A percentile compares a stretch with the other conserved stretches of the same genome.
These are phyloP conservation scores for Ennomos quercinarius DNA, from an alignment of 2,888 invertebrate species.

Conservation along the genomic window DNA sequence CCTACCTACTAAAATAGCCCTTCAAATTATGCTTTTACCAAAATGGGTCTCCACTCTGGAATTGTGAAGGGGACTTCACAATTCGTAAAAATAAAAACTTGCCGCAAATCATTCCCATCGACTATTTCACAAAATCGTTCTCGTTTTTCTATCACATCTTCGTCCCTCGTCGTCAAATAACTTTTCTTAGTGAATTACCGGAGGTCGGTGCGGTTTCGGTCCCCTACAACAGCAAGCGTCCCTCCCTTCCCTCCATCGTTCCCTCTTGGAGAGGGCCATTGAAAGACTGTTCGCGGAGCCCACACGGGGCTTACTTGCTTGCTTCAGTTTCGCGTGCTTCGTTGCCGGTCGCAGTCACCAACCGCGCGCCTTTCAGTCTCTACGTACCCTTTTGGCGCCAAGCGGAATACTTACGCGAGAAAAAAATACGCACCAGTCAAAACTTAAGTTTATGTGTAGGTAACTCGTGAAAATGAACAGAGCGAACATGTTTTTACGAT, in stretches of 20 bases:
- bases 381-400: constrained; percentile 69
- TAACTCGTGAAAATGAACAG: constrained; percentile 64
- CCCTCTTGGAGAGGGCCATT: constrained; percentile 82
- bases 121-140: constrained; percentile 54
- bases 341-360: constrained; percentile 71
- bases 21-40: not conserved
- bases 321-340: constrained; percentile 81
- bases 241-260: constrained; percentile 82
- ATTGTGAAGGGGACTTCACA: too few species aligned
- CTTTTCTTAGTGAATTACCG: constrained; percentile 84
- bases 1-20: too few species aligned
- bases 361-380: constrained; percentile 62
- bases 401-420: constrained; percentile 42
- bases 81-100: not conserved
- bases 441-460: constrained; percentile 63
- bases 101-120: constrained; percentile 29
- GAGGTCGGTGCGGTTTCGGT: constrained; percentile 77
- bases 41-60: not conserved
- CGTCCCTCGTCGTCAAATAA: constrained; percentile 78
- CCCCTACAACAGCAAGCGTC: constrained; percentile 72
- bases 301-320: constrained; percentile 68
- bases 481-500: constrained; percentile 61
- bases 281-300: constrained; percentile 83
- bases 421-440: constrained; percentile 20
- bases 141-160: constrained; percentile 67